Conservation (phyloP, 2,113 vertebrate species). For the Xerus inauris region DNA sequence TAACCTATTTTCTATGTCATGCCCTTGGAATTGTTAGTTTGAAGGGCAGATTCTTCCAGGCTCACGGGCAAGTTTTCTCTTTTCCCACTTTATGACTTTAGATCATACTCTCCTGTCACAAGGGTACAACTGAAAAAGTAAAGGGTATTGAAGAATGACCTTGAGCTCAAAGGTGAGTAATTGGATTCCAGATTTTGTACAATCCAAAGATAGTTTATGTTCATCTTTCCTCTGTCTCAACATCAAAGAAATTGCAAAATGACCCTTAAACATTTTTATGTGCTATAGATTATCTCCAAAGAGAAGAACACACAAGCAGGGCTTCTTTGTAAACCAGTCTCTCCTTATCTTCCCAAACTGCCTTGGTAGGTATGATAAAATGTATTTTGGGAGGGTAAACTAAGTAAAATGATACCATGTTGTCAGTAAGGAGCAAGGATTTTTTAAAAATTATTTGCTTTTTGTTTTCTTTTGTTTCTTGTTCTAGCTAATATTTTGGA, state of each 20-base stretch:
- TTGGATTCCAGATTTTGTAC: background rate
- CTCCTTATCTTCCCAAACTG: background rate
- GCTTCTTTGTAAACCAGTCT: background rate
- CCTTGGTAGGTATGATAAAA: conserved; percentile 66
- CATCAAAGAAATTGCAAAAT: conserved; percentile 24
- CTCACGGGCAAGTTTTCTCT: background rate
- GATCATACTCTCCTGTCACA: background rate
- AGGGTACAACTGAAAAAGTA: background rate
- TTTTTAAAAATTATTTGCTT: conserved; percentile 32
- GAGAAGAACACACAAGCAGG: background rate
- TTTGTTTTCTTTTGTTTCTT: background rate
- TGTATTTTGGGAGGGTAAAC: too few species aligned
- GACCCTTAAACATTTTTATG: background rate
- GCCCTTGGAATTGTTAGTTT: background rate
- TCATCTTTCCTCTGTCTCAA: conserved; percentile 15
- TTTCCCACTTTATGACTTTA: background rate
- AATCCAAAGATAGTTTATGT: background rate
- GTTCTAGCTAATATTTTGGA: conserved; percentile 64
- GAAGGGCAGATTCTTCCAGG: background rate
- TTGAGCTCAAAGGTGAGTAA: conserved; percentile 41
- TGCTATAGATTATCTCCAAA: background rate
- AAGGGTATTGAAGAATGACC: conserved; percentile 7
- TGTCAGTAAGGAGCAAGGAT: conserved; percentile 69
- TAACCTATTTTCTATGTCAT: background rate
- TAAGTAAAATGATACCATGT: conserved; percentile 76